Evolutionary conservation across 2,113 vertebrate genomes (phyloP).

Genomic region (Vireo altiloquus): DNA sequence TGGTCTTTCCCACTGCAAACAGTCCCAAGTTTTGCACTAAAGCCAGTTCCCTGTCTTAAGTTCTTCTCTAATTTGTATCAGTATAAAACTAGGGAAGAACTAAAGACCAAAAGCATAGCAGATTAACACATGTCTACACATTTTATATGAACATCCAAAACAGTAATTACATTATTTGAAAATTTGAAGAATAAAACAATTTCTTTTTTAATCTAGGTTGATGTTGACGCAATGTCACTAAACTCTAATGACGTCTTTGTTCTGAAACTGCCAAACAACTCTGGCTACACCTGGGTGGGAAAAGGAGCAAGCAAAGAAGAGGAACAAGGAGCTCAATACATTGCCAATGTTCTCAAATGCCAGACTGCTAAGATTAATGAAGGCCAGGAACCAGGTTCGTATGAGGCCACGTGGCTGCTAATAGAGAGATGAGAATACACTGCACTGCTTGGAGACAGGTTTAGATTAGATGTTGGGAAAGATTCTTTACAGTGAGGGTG

Average conservation of each 20-base stretch:
- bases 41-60: not conserved
- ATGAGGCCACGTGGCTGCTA: not conserved
- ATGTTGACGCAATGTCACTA: constrained; percentile 73
- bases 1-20: not conserved
- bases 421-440: not conserved
- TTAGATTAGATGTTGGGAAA: not conserved
- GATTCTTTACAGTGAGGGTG: not conserved
- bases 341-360: constrained; percentile 76
- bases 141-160: not conserved
- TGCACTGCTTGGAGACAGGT: not conserved
- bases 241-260: constrained; percentile 92
- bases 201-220: constrained; percentile 72
- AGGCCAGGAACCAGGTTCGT: constrained; percentile 82
- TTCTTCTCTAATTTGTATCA: not conserved
- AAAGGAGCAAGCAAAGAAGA: constrained; percentile 86
- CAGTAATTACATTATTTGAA: not conserved
- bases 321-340: constrained; percentile 77
- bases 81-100: not conserved
- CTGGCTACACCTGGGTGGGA: constrained; percentile 82
- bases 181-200: not conserved
- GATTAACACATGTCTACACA: not conserved
- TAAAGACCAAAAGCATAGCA: not conserved
- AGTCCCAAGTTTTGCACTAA: not conserved
- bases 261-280: constrained; percentile 76
- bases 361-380: constrained; percentile 70